Percentiles rank a stretch among this genome's conserved stretches.
These are phyloP conservation scores for Chionis minor DNA, from an alignment of 2,113 vertebrate genomes.

Conservation along the genomic window DNA sequence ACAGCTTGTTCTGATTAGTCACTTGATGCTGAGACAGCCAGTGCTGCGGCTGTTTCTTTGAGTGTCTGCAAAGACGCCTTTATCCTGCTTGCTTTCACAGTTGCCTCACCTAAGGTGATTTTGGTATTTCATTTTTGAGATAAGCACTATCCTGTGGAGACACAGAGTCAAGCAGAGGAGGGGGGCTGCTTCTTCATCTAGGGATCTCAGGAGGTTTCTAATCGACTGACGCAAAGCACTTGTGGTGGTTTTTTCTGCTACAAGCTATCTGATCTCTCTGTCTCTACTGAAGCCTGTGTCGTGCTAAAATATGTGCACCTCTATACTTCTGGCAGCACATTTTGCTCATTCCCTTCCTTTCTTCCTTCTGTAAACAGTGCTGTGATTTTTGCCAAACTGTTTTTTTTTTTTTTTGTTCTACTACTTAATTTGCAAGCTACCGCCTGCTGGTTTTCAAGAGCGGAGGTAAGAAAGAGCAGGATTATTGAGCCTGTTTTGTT, in stretches of 20 bases:
- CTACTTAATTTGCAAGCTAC: slow-evolving; percentile 33
- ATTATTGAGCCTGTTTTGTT: not conserved
- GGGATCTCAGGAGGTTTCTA: not conserved
- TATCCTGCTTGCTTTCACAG: not conserved
- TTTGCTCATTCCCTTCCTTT: not conserved
- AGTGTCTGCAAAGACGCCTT: not conserved
- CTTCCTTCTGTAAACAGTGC: slow-evolving; percentile 4
- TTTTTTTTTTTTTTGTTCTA: not conserved
- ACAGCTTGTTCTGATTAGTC: not conserved
- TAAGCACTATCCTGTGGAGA: not conserved
- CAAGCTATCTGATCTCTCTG: not conserved
- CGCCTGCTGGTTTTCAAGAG: not conserved
- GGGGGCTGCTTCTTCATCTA: not conserved
- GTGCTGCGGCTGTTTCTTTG: not conserved
- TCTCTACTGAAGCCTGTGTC: not conserved
- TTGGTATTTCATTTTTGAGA: not conserved
- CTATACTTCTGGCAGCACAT: slow-evolving; percentile 17
- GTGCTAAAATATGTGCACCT: not conserved
- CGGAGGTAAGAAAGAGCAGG: slow-evolving; percentile 25
- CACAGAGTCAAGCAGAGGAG: not conserved
- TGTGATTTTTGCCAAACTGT: slow-evolving; percentile 14
- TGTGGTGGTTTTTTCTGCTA: not conserved
- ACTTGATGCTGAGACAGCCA: not conserved
- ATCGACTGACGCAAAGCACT: not conserved
- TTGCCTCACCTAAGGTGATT: not conserved